These are phyloP conservation scores for Bucorvus abyssinicus DNA, from an alignment of 2,797 vertebrate species.

Conservation along the genomic window DNA sequence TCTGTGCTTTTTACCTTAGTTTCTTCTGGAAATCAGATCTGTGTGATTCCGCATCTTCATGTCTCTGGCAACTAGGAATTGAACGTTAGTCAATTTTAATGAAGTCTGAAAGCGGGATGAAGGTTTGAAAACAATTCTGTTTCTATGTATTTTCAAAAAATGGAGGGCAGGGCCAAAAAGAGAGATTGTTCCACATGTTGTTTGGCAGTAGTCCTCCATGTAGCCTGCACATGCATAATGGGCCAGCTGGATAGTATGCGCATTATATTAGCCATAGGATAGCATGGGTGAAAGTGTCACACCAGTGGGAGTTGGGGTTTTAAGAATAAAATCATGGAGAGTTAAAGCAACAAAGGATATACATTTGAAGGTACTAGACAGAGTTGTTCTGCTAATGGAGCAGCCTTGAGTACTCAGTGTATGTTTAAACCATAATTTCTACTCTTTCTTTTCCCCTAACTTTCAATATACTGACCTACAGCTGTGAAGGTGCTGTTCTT, in stretches of 20 bases:
- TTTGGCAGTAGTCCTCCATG: neutral
- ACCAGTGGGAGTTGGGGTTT: neutral
- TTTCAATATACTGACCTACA: neutral
- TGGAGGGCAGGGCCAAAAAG: neutral
- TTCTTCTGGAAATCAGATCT: neutral
- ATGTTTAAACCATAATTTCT: neutral
- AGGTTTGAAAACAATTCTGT: neutral
- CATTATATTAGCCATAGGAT: neutral
- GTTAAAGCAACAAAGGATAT: neutral
- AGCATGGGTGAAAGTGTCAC: neutral
- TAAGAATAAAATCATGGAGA: neutral
- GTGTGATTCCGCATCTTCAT: neutral
- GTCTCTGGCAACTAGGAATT: neutral
- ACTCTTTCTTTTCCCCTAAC: neutral
- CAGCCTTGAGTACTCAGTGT: neutral
- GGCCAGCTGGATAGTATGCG: fast-evolving
- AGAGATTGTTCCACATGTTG: neutral
- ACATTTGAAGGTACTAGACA: neutral
- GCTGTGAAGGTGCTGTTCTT: neutral
- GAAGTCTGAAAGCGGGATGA: neutral
- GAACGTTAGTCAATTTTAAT: neutral
- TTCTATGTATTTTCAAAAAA: neutral
- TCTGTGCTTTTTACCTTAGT: neutral
- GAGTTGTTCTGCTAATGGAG: neutral
- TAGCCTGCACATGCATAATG: fast-evolving